Evolutionary conservation across 2,797 vertebrate genomes (phyloP), one percentile per base, ranked within the genome.

Genomic region (Propithecus perrieri): DNA sequence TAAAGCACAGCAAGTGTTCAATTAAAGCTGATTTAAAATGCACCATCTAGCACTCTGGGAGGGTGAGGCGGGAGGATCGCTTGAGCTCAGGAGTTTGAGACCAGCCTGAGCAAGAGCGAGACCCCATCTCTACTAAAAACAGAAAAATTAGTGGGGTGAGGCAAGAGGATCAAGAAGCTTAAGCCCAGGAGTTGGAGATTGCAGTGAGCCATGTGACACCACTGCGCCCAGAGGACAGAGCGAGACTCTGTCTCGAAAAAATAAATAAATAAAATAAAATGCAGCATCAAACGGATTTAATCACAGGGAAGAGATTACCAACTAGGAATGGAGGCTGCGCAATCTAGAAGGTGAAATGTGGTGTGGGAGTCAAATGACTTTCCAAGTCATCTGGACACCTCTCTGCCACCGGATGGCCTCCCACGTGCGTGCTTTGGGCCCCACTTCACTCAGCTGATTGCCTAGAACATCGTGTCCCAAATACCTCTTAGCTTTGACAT

Each of bases 1-100:
- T 93, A 96, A 93, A 96, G 96, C 48, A 81, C 96, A 94, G 50
- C 72, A 97, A 96, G 92, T 71, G 38, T 96, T 94, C 86, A 93
- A 63, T 96, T 97, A 74, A 96, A 98, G 89, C 0, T 57, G 84
- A 97, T 92, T 93, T 79, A 85, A 96, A 96, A 67, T 94, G 74
- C 89, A 59, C 43, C 57, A 57, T 26, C 57, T 57, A 57, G 57
- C 57, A 57, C 57, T 57, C 24, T 57, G 57, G 53, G 20, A 55
- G 17, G 53, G 20, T 7, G 2, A 55, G 53, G 53, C 7, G 7
- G 22, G 24, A 57, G 57, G 57, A 26, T 57, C 22, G 10, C 24
- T 57, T 26, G 24, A 57, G 57, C 57, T 57, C 57, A 57, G 24
- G 57, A 57, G 24, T 22, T 57, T 57, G 24, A 57, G 57, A 57